Percentiles rank a stretch among this genome's conserved stretches.
phyloP scores from a whole-genome alignment of 2,113 vertebrate species.

The Colaptes auratus region DNA sequence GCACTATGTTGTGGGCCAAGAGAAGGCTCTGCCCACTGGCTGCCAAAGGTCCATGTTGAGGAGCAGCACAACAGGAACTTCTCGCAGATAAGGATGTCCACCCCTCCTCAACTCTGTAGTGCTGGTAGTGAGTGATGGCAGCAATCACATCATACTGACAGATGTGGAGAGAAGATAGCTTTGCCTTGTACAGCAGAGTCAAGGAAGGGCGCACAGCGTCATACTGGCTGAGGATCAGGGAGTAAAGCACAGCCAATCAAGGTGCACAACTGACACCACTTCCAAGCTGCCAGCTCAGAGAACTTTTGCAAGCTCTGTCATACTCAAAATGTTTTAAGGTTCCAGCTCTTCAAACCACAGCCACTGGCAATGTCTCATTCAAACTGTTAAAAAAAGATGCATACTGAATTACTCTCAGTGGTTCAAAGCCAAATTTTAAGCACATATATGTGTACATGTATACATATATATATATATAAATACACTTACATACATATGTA shows the following conservation, averaged over 20 bases:
- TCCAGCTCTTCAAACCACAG: constrained; percentile 2
- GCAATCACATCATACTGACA: background rate
- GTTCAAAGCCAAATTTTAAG: background rate
- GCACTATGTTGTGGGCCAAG: accelerated
- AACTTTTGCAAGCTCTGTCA: background rate
- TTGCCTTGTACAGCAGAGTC: background rate
- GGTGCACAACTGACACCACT: background rate
- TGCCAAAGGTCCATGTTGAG: background rate
- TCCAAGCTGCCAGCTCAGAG: background rate
- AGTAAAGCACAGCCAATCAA: constrained; percentile 3
- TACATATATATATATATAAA: background rate
- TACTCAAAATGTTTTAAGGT: background rate
- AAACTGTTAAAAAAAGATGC: background rate
- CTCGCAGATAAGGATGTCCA: background rate
- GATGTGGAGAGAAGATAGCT: background rate
- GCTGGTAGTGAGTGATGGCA: background rate
- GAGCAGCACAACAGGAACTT: accelerated
- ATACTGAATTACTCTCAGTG: background rate
- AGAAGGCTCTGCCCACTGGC: background rate
- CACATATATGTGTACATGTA: background rate
- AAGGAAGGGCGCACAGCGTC: background rate
- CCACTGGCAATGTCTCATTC: background rate
- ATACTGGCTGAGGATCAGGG: background rate
- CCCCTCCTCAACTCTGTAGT: background rate
- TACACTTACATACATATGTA: background rate